A percentile compares a stretch with the other conserved stretches of the same genome.
Conservation (phyloP, 2,797 vertebrate genomes). For the Prionace glauca region DNA sequence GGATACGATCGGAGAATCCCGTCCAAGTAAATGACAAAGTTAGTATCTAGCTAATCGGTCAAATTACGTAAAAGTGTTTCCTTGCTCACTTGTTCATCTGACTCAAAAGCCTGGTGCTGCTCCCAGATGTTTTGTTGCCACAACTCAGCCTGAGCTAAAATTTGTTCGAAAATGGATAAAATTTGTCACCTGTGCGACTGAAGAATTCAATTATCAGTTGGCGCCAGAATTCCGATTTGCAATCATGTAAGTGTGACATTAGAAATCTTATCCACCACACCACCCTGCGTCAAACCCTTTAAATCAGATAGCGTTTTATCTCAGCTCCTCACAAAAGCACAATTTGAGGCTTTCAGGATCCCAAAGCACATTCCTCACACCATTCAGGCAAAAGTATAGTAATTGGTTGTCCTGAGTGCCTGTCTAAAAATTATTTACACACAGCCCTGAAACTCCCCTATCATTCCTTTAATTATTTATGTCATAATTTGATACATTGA, state of each 20-base stretch:
- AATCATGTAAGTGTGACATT: slow-evolving; percentile 21
- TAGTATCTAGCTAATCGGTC: no score
- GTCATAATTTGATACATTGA: neutral
- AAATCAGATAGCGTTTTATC: slow-evolving; percentile 26
- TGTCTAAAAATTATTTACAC: slow-evolving; percentile 17
- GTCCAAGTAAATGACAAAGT: neutral
- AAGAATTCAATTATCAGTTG: slow-evolving; percentile 8
- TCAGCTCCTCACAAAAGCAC: slow-evolving; percentile 17
- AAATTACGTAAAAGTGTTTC: neutral
- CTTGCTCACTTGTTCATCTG: no score
- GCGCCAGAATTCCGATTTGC: neutral
- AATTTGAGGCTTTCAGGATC: slow-evolving; percentile 21
- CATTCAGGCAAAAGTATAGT: slow-evolving; percentile 9
- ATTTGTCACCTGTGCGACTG: neutral
- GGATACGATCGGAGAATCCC: neutral
- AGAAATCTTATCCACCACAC: neutral
- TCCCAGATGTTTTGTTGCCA: neutral
- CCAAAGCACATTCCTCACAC: slow-evolving; percentile 4
- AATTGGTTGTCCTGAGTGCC: slow-evolving; percentile 12
- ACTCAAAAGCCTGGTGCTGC: neutral
- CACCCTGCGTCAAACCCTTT: neutral
- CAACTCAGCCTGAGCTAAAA: neutral
- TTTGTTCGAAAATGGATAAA: neutral
- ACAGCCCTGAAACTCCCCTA: neutral
- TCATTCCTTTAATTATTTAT: slow-evolving; percentile 18